Percentiles rank a stretch among this genome's conserved stretches.
These are phyloP conservation scores for Amphipoea lucens DNA, from an alignment of 2,888 invertebrate genomes.

Conservation along the genomic window DNA sequence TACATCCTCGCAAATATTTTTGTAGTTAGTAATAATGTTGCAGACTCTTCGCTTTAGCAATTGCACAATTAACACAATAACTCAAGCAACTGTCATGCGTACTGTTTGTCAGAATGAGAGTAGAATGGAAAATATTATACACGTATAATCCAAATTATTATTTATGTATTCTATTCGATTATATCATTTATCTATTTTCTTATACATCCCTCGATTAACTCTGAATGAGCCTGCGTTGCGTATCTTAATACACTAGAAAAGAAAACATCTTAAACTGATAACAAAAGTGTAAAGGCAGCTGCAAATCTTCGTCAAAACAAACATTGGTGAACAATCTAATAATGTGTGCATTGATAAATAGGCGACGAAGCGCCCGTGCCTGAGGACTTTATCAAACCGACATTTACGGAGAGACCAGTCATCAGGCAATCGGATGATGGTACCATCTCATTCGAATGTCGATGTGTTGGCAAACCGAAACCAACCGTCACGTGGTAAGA, in stretches of 20 bases:
- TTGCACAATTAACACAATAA: conserved; percentile 83
- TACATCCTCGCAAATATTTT: conserved; percentile 74
- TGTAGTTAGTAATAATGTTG: conserved; percentile 79
- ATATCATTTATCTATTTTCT: conserved; percentile 80
- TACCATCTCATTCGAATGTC: conserved; percentile 98
- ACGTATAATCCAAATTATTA: conserved; percentile 76
- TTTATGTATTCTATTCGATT: conserved; percentile 78
- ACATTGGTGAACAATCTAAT: conserved; percentile 70
- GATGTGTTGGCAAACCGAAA: conserved; percentile 99
- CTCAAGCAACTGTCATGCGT: conserved; percentile 89
- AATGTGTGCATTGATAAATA: conserved; percentile 84
- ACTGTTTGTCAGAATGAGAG: conserved; percentile 82
- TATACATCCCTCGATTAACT: conserved; percentile 86
- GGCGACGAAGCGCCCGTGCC: conserved; percentile 99
- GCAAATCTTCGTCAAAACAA: conserved; percentile 78
- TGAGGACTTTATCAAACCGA: conserved; percentile 98
- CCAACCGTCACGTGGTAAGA: conserved; percentile 98
- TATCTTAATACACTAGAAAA: conserved; percentile 80
- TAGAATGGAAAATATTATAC: conserved; percentile 75
- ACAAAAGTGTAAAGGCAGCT: conserved; percentile 70
- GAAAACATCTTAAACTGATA: conserved; percentile 89
- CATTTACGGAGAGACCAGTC: conserved; percentile 99
- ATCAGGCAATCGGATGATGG: conserved; percentile 99
- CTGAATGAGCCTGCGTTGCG: conserved; percentile 75
- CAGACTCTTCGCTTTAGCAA: conserved; percentile 84